Percentiles rank a stretch among this genome's conserved stretches.
Evolutionary conservation across 2,113 vertebrate species (phyloP).

Genomic region (Neotragus pygmaeus): DNA sequence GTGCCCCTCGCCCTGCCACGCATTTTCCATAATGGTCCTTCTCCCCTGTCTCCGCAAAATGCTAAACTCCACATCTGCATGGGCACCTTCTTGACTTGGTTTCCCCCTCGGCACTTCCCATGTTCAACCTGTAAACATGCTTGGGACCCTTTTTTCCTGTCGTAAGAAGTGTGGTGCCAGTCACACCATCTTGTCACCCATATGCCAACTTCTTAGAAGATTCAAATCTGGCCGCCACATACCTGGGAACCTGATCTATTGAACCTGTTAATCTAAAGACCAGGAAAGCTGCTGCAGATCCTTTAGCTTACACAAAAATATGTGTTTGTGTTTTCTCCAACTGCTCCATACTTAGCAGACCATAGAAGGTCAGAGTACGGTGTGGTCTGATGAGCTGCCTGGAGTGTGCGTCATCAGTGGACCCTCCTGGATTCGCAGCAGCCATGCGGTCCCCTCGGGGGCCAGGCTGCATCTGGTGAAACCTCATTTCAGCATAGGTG

Average conservation of each 20-base stretch:
- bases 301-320: not conserved
- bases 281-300: not conserved
- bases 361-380: not conserved
- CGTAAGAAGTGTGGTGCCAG: not conserved
- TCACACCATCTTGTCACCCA: not conserved
- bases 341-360: not conserved
- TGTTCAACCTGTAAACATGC: not conserved
- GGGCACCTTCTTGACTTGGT: not conserved
- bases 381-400: conserved; percentile 7
- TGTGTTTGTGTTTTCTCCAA: not conserved
- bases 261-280: not conserved
- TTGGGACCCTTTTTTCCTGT: not conserved
- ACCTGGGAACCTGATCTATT: not conserved
- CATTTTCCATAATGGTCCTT: not conserved
- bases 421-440: not conserved
- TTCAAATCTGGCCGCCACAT: not conserved
- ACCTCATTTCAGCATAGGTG: conserved; percentile 17
- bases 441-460: not conserved
- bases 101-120: not conserved
- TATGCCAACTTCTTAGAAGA: not conserved
- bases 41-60: not conserved
- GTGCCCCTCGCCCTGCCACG: accelerated
- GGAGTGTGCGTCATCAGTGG: not conserved
- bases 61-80: not conserved
- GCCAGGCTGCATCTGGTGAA: conserved; percentile 1